Base-by-base conservation (phyloP, 2,888 invertebrate genomes). In the Lasioglossum pauxillum region DNA sequence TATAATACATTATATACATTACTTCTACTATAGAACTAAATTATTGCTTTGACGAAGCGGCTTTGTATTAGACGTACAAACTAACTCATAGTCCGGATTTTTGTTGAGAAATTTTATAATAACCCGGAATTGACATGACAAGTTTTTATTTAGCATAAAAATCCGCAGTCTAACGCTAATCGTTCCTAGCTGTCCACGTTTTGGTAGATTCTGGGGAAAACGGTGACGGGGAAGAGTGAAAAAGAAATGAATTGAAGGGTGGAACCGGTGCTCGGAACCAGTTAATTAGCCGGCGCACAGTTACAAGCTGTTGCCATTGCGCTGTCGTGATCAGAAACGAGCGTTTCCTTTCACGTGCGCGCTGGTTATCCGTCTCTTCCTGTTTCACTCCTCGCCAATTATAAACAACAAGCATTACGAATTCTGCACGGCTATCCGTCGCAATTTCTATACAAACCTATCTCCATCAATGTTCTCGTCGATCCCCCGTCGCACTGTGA, bases 291-390 rank as follows among this genome's bases (percentile, higher is more conserved):
- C 75, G 85, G 75, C 81, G 87, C 86, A 86, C 90, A 89, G 87
- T 91, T 91, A 89, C 92, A 92, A 91, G 91, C 92, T 91, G 92
- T 91, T 92, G 83, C 89, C 81, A 83, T 87, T 78, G 79, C 69
- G 79, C 84, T 87, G 88, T 90, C 89, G 77, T 78, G 86, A 79
- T 83, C 78, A 87, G 83, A 64, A 91, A 89, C 88, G 84, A 89
- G 81, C 85, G 83, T 90, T 90, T 92, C 91, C 91, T 90, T 88
- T 85, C 86, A 82, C 85, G 80, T 85, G 85, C 38, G 78, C 72
- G 69, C 78, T 57, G 69, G 69, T 69, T 82, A 79, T 79, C n/a
- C 83, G 64, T 86, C 82, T 78, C 71, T 78, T 77, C 64, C 78
- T 78, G 79, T 49, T 67, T 27, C 49, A 35, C 78, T 77, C 79